Percentiles rank a stretch among this genome's conserved stretches.
Conservation (phyloP, 2,113 vertebrate species). For the Glaucomys volans region DNA sequence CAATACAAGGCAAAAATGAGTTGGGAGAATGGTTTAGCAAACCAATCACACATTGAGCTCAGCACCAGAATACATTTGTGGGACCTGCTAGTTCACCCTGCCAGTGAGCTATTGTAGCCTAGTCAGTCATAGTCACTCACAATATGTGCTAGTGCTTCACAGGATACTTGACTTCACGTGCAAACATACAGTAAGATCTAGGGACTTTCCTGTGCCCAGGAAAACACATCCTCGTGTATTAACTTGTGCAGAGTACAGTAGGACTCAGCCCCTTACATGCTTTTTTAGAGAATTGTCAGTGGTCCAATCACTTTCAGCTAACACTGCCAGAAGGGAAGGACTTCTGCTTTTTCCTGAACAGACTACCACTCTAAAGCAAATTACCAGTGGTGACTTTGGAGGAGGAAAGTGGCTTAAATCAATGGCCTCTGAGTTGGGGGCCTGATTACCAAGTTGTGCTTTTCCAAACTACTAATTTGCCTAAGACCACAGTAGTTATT, state of each 20-base stretch:
- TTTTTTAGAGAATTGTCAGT: not conserved
- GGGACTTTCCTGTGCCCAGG: not conserved
- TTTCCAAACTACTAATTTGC: constrained; percentile 39
- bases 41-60: not conserved
- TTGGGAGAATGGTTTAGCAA: not conserved
- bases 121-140: not conserved
- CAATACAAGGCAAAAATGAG: not conserved
- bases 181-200: not conserved
- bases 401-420: not conserved
- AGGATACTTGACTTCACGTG: not conserved
- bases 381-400: not conserved
- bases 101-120: not conserved
- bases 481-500: not conserved
- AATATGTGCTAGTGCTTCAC: not conserved
- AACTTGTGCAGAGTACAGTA: not conserved
- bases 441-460: not conserved
- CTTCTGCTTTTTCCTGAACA: not conserved
- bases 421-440: not conserved
- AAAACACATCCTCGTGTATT: not conserved
- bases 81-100: not conserved
- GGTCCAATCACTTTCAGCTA: not conserved
- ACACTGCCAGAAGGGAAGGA: not conserved
- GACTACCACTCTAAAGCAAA: not conserved
- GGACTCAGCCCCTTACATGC: not conserved
- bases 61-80: not conserved